phyloP scores from a whole-genome alignment of 2,797 vertebrate genomes.

The Muraenolepis orangiensis region DNA sequence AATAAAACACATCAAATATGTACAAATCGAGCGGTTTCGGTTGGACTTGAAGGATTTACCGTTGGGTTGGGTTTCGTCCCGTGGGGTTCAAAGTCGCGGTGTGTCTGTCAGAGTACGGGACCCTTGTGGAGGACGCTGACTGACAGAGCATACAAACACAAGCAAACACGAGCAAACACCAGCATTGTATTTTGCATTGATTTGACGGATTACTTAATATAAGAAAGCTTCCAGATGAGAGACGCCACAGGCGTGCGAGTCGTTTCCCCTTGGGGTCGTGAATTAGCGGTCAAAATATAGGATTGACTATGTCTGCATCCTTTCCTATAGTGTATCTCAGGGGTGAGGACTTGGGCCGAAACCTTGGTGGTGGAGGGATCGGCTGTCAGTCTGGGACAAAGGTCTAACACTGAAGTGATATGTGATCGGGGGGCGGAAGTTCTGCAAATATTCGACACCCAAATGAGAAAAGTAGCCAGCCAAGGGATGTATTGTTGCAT shows the following conservation, averaged over 20 bases:
- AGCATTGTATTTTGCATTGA: conserved; percentile 47
- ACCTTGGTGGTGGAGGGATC: not conserved
- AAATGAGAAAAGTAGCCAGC: not conserved
- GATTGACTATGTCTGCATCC: not conserved
- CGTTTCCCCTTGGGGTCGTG: no score
- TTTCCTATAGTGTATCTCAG: not conserved
- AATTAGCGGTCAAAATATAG: not conserved
- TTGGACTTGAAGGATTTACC: not conserved
- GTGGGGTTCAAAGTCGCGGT: not conserved
- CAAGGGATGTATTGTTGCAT: not conserved
- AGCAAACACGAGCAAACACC: no score
- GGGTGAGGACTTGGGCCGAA: not conserved
- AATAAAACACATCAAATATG: not conserved
- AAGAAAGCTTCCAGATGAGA: conserved; percentile 24
- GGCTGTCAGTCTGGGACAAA: not conserved
- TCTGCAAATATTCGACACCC: not conserved
- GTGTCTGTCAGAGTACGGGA: not conserved
- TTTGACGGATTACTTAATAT: conserved; percentile 16
- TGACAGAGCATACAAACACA: no score
- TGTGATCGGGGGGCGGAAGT: not conserved
- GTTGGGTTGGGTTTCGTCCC: not conserved
- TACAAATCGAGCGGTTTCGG: not conserved
- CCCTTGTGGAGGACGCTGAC: not conserved
- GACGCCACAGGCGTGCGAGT: conserved; percentile 19
- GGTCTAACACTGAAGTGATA: not conserved